phyloP scores from a whole-genome alignment of 92 coral and sea anemone genomes.

The Pocillopora meandrina region DNA sequence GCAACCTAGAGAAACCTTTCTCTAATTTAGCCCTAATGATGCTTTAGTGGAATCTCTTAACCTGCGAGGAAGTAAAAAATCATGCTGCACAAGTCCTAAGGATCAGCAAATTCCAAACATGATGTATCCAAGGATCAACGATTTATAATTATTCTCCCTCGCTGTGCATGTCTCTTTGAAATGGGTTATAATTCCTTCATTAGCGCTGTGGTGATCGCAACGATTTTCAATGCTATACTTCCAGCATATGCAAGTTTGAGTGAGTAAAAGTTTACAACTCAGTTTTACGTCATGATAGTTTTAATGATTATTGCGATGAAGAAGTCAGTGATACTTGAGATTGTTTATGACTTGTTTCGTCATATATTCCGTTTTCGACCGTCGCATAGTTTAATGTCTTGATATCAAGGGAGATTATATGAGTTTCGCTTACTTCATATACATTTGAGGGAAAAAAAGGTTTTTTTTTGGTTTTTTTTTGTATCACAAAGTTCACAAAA shows the following conservation, averaged over 20 bases:
- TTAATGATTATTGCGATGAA: neutral
- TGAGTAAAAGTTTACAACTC: slow-evolving; percentile 18
- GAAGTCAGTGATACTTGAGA: neutral
- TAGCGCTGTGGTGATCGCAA: neutral
- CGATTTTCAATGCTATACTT: neutral
- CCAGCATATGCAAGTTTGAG: slow-evolving; percentile 37
- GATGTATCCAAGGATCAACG: neutral
- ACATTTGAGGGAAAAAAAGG: too few species aligned
- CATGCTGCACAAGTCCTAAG: neutral
- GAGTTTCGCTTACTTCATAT: too few species aligned
- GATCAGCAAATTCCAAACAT: neutral
- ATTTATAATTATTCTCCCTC: neutral
- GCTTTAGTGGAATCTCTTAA: slow-evolving; percentile 2
- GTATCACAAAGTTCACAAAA: neutral
- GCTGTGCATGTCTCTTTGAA: neutral
- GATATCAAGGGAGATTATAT: neutral
- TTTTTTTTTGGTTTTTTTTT: neutral
- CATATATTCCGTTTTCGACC: neutral
- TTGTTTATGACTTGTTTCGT: neutral
- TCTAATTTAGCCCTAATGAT: neutral
- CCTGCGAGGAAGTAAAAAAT: neutral
- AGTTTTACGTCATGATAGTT: too few species aligned
- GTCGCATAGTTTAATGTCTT: neutral
- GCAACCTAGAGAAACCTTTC: slow-evolving; percentile 13
- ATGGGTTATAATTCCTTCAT: slow-evolving; percentile 7